These are phyloP conservation scores for Pycnomerus fuliginosus DNA, from an alignment of 2,888 invertebrate species.

Conservation along the genomic window DNA sequence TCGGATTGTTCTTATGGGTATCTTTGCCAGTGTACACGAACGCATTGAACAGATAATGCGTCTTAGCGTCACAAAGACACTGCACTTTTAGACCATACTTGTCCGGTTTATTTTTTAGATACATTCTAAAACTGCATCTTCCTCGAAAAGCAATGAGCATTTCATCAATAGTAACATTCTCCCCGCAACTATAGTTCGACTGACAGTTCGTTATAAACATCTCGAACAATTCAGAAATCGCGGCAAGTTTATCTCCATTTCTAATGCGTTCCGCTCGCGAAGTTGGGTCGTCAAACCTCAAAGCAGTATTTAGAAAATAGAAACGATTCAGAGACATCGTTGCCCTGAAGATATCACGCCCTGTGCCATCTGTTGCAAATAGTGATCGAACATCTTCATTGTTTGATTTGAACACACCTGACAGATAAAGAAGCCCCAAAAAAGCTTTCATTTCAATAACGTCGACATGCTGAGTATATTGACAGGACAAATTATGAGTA, in stretches of 20 bases:
- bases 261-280: no score
- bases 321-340: slow-evolving; percentile 27
- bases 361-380: slow-evolving; percentile 31
- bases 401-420: slow-evolving; percentile 28
- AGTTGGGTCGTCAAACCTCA: slow-evolving; percentile 34
- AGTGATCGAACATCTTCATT: slow-evolving; percentile 25
- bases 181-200: slow-evolving; percentile 14
- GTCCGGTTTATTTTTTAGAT: slow-evolving; percentile 22
- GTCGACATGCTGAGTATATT: slow-evolving; percentile 21
- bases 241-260: slow-evolving; percentile 24
- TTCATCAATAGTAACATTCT: slow-evolving; percentile 17
- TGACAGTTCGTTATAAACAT: slow-evolving; percentile 24
- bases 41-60: background rate
- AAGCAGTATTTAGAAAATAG: slow-evolving; percentile 20
- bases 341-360: slow-evolving; percentile 28
- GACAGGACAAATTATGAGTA: no score
- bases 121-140: slow-evolving; percentile 17
- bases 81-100: slow-evolving; percentile 22
- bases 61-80: slow-evolving; percentile 17
- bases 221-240: slow-evolving; percentile 22
- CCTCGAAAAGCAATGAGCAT: slow-evolving; percentile 23
- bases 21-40: background rate
- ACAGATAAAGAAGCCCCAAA: slow-evolving; percentile 26
- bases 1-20: slow-evolving; percentile 2
- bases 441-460: slow-evolving; percentile 28